Conservation (phyloP, 2,113 vertebrate genomes). For the Meleagris gallopavo region DNA sequence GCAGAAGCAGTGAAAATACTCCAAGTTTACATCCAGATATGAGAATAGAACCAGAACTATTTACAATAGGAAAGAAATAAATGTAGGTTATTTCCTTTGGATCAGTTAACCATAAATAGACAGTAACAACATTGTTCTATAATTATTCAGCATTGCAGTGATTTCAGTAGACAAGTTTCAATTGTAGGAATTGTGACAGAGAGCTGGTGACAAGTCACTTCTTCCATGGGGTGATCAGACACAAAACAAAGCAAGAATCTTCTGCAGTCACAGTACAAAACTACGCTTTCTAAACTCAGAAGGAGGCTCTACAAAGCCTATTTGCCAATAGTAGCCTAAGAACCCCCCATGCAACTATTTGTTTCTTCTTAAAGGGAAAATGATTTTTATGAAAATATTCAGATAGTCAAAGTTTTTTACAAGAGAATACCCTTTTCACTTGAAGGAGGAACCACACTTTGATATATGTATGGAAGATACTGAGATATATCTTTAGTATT, state of each 20-base stretch:
- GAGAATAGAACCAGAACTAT: not conserved
- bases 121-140: not conserved
- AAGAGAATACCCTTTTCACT: not conserved
- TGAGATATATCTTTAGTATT: not conserved
- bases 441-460: not conserved
- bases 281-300: not conserved
- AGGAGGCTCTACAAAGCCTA: not conserved
- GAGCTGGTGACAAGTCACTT: accelerated
- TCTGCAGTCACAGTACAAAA: not conserved
- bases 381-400: not conserved
- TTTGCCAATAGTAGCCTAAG: not conserved
- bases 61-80: not conserved
- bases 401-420: not conserved
- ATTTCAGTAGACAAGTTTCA: not conserved
- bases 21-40: not conserved
- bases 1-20: not conserved
- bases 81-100: not conserved
- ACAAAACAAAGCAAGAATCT: not conserved
- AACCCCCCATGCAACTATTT: not conserved
- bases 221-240: not conserved
- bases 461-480: too few species aligned
- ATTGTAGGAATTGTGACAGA: not conserved
- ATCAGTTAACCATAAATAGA: not conserved
- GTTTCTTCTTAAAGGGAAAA: not conserved
- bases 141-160: not conserved